Percentiles rank a stretch among this genome's conserved stretches.
phyloP scores from a whole-genome alignment of 2,113 vertebrate species.

The Heterotilapia buettikoferi region DNA sequence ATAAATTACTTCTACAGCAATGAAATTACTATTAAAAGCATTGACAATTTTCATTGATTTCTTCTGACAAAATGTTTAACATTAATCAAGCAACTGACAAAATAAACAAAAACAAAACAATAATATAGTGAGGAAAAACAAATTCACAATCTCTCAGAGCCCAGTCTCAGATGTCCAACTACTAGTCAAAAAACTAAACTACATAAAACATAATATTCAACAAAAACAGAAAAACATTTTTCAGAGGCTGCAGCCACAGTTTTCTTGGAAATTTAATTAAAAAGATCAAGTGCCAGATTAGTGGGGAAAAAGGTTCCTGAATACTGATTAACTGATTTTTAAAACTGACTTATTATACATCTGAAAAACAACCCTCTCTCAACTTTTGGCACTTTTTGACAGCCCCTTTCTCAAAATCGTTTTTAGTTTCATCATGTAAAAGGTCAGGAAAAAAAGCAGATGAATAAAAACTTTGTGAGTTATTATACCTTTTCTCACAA shows the following conservation, averaged over 20 bases:
- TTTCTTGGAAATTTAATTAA: background rate
- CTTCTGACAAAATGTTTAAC: background rate
- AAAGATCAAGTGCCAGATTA: background rate
- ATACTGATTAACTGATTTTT: background rate
- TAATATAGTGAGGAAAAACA: background rate
- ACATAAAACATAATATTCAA: background rate
- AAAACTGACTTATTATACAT: background rate
- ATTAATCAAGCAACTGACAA: background rate
- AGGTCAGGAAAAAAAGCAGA: background rate
- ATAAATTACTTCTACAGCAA: background rate
- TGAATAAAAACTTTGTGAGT: background rate
- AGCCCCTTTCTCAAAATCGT: background rate
- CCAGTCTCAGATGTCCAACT: background rate
- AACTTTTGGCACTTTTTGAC: background rate
- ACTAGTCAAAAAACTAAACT: background rate
- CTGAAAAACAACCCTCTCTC: background rate
- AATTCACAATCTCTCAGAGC: background rate
- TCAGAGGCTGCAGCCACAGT: background rate
- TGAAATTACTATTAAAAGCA: background rate
- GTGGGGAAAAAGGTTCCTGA: background rate
- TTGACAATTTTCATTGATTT: background rate
- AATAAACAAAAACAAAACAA: background rate
- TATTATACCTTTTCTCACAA: background rate
- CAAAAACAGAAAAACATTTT: background rate
- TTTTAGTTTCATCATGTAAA: background rate